A percentile compares a stretch with the other conserved stretches of the same genome.
These are phyloP conservation scores for Phlogophora meticulosa DNA, from an alignment of 2,888 invertebrate genomes.

Conservation along the genomic window DNA sequence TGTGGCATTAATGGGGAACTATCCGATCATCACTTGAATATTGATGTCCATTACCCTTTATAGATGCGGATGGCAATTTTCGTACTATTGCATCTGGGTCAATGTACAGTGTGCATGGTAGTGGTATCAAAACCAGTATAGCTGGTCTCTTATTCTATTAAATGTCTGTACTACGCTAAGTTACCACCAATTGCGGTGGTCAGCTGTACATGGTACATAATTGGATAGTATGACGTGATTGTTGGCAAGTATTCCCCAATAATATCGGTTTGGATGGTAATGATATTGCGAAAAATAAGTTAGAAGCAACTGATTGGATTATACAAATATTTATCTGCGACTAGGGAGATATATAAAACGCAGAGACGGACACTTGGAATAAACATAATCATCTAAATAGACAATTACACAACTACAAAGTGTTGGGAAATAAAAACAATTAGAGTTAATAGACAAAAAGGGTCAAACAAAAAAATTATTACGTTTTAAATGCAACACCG, in stretches of 20 bases:
- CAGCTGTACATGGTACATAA: constrained; percentile 46
- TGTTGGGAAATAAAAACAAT: constrained; percentile 6
- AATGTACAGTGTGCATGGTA: constrained; percentile 58
- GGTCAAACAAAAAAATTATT: not conserved
- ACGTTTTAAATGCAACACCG: not conserved
- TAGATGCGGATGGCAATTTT: constrained; percentile 56
- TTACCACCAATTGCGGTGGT: too few species aligned
- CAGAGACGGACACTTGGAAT: not conserved
- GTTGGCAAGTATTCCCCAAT: constrained; percentile 13
- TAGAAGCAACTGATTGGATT: not conserved
- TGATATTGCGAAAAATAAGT: not conserved
- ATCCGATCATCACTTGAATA: constrained; percentile 70
- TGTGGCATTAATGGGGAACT: constrained; percentile 69
- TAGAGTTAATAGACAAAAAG: not conserved
- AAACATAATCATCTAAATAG: not conserved
- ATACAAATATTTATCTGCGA: not conserved
- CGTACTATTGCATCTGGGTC: constrained; percentile 65
- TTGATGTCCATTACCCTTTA: constrained; percentile 67
- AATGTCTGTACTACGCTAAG: too few species aligned
- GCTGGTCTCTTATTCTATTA: too few species aligned
- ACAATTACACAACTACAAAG: too few species aligned
- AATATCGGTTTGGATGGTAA: constrained; percentile 4
- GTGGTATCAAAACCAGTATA: too few species aligned
- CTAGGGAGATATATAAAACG: not conserved
- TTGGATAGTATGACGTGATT: constrained; percentile 52